Conservation (phyloP, 2,113 vertebrate species). For the Xiphophorus maculatus region DNA sequence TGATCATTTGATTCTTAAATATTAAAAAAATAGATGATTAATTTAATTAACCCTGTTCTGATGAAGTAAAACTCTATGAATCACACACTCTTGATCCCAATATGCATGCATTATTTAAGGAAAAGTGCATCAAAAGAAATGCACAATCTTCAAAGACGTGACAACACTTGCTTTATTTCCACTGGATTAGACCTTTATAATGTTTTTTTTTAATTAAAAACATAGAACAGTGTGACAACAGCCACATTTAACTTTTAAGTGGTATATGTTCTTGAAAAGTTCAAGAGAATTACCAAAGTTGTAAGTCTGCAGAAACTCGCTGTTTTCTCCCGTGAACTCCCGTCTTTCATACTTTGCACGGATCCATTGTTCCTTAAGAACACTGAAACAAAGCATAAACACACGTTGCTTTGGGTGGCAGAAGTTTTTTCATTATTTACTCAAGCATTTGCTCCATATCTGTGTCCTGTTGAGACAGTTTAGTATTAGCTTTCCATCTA, state of each 20-base stretch:
- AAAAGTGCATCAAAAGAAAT: no score
- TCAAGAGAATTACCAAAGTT: slow-evolving; percentile 78
- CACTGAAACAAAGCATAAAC: slow-evolving; percentile 71
- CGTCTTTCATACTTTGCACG: slow-evolving; percentile 91
- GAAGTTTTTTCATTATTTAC: neutral
- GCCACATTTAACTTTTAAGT: no score
- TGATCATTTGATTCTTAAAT: neutral
- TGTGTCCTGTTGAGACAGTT: neutral
- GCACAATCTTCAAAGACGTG: no score
- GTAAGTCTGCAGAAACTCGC: slow-evolving; percentile 60
- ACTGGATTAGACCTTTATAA: no score
- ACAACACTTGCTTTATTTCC: no score
- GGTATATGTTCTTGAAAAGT: neutral
- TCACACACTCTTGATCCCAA: no score
- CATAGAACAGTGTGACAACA: no score
- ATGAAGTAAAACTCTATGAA: no score
- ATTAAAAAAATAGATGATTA: neutral
- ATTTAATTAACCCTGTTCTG: neutral
- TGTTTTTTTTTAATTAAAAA: no score
- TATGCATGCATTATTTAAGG: no score
- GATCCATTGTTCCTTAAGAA: slow-evolving; percentile 93
- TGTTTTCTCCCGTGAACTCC: slow-evolving; percentile 85
- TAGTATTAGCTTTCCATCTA: slow-evolving; percentile 33
- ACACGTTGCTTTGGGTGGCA: neutral
- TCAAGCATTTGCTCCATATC: neutral